phyloP scores from a whole-genome alignment of 2,113 vertebrate genomes.

The Psittacara wagleri region DNA sequence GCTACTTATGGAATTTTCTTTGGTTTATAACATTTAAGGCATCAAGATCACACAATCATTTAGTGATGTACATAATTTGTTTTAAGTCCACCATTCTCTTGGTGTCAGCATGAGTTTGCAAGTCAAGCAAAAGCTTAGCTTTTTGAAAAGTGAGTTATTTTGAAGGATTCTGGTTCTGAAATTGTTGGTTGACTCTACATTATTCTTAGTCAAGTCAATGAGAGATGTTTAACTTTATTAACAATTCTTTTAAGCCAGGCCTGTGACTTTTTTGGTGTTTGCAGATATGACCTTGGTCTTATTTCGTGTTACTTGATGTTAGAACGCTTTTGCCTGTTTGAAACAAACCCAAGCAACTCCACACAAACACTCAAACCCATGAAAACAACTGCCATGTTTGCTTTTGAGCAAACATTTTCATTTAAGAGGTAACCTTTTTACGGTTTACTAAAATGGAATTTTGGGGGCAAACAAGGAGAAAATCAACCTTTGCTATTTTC shows the following conservation, averaged over 20 bases:
- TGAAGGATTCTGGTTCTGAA: not conserved
- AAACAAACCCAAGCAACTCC: not conserved
- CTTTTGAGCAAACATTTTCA: not conserved
- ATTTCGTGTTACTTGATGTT: not conserved
- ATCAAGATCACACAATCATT: not conserved
- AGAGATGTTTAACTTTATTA: not conserved
- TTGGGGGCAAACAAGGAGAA: not conserved
- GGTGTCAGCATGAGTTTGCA: not conserved
- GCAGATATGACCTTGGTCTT: not conserved
- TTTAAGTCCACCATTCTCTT: not conserved
- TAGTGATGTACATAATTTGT: not conserved
- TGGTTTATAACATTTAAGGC: not conserved
- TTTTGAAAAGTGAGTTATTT: not conserved
- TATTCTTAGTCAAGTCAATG: not conserved
- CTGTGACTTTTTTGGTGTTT: not conserved
- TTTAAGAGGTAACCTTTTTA: not conserved
- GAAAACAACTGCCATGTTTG: not conserved
- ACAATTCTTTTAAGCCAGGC: not conserved
- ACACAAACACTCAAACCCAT: not conserved
- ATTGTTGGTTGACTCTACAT: not conserved
- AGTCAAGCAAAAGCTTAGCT: not conserved
- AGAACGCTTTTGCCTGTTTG: not conserved
- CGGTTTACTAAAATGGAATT: not conserved
- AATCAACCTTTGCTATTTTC: not conserved
- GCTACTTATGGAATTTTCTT: not conserved